Percentiles rank a stretch among this genome's conserved stretches.
Evolutionary conservation across 2,113 vertebrate species (phyloP).

Genomic region (Prochilodus magdalenae): DNA sequence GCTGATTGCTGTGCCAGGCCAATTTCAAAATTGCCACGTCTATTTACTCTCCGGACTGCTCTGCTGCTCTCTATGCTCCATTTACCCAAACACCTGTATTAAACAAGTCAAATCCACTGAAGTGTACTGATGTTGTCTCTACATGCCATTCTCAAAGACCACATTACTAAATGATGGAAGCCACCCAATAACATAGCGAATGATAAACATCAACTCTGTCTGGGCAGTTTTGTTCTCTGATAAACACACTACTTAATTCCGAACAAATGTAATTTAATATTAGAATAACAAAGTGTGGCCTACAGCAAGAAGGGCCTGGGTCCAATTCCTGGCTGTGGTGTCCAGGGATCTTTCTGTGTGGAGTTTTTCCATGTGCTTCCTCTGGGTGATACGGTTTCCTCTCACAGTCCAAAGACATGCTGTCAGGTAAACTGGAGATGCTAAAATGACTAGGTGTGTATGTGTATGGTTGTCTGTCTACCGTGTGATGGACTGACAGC

Average conservation of each 20-base stretch:
- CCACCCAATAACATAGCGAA: neutral
- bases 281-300: neutral
- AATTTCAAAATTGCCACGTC: slow-evolving; percentile 67
- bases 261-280: neutral
- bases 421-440: too few species aligned
- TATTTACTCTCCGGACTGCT: slow-evolving; percentile 61
- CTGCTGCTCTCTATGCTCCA: slow-evolving; percentile 26
- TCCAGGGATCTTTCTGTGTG: too few species aligned
- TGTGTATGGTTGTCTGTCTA: too few species aligned
- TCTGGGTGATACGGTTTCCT: too few species aligned
- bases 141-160: neutral
- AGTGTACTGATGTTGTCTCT: slow-evolving; percentile 20
- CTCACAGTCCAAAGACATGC: too few species aligned
- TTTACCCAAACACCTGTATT: slow-evolving; percentile 48
- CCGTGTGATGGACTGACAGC: too few species aligned
- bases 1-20: slow-evolving; percentile 62
- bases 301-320: too few species aligned
- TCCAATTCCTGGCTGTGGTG: too few species aligned
- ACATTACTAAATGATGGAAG: neutral
- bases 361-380: too few species aligned
- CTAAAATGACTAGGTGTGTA: too few species aligned
- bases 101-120: slow-evolving; percentile 35
- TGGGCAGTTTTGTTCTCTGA: neutral
- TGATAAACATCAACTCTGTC: neutral
- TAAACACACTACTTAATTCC: neutral